A percentile compares a stretch with the other conserved stretches of the same genome.
Conservation (phyloP, 2,888 invertebrate genomes). For the Hedychridium roseum region DNA sequence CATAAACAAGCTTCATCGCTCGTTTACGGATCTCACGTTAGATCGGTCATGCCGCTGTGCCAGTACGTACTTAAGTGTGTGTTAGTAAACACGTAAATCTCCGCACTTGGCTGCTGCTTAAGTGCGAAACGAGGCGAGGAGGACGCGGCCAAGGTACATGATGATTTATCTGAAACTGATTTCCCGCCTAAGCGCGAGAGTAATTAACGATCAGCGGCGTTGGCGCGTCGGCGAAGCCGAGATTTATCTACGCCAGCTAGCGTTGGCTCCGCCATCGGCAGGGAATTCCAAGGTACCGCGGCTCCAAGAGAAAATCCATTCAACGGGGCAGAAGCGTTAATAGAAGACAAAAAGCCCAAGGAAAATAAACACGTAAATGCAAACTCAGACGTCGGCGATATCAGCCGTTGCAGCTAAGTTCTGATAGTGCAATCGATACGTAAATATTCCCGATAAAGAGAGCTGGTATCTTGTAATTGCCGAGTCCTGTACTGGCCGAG, state of each 20-base stretch:
- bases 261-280: slow-evolving; percentile 15
- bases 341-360: too few species aligned
- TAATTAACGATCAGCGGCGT: slow-evolving; percentile 40
- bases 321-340: too few species aligned
- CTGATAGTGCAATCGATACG: slow-evolving; percentile 45
- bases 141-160: slow-evolving; percentile 11
- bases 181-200: slow-evolving; percentile 38
- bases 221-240: slow-evolving; percentile 23
- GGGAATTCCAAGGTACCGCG: too few species aligned
- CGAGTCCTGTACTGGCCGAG: slow-evolving; percentile 39
- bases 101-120: slow-evolving; percentile 7
- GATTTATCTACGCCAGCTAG: slow-evolving; percentile 33
- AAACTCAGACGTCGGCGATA: too few species aligned
- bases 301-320: too few species aligned
- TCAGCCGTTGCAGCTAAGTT: too few species aligned
- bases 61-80: too few species aligned
- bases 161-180: slow-evolving; percentile 44
- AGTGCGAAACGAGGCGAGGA: slow-evolving; percentile 18
- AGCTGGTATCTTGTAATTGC: slow-evolving; percentile 47
- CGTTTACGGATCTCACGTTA: too few species aligned
- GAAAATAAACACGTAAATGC: too few species aligned
- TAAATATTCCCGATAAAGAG: slow-evolving; percentile 40
- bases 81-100: slow-evolving; percentile 35
- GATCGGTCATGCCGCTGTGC: too few species aligned
- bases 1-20: too few species aligned